These are phyloP conservation scores for Morpho deidamia DNA, from an alignment of 2,888 invertebrate species.

Conservation along the genomic window DNA sequence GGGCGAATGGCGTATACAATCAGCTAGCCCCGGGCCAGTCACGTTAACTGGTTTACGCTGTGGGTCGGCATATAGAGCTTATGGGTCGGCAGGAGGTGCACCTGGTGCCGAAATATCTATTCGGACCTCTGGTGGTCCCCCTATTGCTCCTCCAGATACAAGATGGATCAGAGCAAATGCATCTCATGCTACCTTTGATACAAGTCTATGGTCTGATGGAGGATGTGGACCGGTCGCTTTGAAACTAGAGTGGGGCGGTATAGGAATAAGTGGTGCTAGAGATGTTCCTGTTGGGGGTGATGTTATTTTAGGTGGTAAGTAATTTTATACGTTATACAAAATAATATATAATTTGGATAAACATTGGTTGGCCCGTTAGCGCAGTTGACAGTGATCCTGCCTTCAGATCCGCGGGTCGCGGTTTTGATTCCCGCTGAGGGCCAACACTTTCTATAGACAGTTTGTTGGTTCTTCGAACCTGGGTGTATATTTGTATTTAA, in stretches of 20 bases:
- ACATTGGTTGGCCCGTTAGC: no score
- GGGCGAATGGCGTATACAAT: constrained; percentile 82
- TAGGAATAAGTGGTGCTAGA: constrained; percentile 62
- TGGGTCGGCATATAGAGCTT: constrained; percentile 89
- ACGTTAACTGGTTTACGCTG: constrained; percentile 87
- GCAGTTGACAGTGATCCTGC: no score
- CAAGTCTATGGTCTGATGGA: constrained; percentile 89
- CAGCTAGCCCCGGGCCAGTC: constrained; percentile 59
- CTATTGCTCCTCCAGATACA: constrained; percentile 82
- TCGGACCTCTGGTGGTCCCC: constrained; percentile 87
- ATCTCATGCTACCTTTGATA: constrained; percentile 87
- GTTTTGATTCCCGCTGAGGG: no score
- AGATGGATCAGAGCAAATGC: constrained; percentile 89
- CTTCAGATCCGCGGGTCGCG: no score
- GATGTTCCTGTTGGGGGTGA: constrained; percentile 69
- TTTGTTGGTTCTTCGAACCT: no score
- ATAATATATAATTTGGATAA: no score
- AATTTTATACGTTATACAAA: no score
- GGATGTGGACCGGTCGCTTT: constrained; percentile 91
- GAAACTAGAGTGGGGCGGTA: constrained; percentile 83
- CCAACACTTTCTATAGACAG: no score
- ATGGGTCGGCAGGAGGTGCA: constrained; percentile 88
- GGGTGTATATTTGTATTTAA: no score
- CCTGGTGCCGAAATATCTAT: constrained; percentile 86
- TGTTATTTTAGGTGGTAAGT: constrained; percentile 63